A percentile compares a stretch with the other conserved stretches of the same genome.
Evolutionary conservation across 2,888 invertebrate species (phyloP).

Genomic region (Hipparchia sbordonii): DNA sequence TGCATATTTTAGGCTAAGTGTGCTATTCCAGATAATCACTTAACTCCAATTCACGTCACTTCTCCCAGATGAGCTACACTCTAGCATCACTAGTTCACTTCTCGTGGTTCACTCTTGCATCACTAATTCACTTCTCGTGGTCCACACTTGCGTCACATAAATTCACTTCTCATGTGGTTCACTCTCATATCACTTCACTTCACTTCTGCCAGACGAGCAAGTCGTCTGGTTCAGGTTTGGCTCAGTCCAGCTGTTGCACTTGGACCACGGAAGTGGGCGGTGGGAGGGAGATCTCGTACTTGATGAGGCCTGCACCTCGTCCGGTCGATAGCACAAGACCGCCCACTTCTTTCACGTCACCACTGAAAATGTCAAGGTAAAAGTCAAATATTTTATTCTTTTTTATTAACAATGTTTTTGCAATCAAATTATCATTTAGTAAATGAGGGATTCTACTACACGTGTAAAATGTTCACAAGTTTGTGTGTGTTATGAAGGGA

Average conservation of each 20-base stretch:
- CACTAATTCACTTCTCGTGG: slow-evolving; percentile 32
- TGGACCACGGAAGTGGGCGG: slow-evolving; percentile 75
- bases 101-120: neutral
- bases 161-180: slow-evolving; percentile 38
- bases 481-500: too few species aligned
- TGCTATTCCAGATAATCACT: neutral
- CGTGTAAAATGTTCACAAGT: too few species aligned
- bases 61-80: neutral
- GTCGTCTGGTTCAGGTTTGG: slow-evolving; percentile 32
- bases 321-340: slow-evolving; percentile 71
- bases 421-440: too few species aligned
- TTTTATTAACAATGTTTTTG: too few species aligned
- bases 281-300: slow-evolving; percentile 83
- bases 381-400: too few species aligned
- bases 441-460: too few species aligned
- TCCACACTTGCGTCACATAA: slow-evolving; percentile 38
- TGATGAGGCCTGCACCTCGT: slow-evolving; percentile 77
- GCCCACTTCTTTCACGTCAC: slow-evolving; percentile 73
- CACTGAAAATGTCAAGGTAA: slow-evolving; percentile 48
- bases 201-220: slow-evolving; percentile 40
- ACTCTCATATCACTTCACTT: neutral
- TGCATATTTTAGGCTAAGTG: too few species aligned
- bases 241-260: slow-evolving; percentile 78
- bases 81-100: neutral
- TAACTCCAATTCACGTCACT: neutral